phyloP scores from a whole-genome alignment of 2,888 invertebrate genomes.

The Pocota personata region DNA sequence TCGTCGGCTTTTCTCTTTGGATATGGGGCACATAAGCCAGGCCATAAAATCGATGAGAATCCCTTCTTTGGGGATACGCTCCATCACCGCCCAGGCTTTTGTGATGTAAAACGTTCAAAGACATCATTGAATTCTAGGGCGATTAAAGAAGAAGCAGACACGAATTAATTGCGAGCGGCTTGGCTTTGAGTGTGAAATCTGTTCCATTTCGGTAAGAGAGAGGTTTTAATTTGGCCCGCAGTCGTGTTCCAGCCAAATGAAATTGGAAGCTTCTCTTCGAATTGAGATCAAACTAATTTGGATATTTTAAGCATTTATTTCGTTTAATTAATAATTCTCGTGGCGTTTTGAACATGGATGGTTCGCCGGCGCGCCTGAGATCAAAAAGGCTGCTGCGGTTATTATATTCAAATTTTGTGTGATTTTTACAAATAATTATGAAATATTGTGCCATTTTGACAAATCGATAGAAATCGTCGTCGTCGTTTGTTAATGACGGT shows the following conservation, averaged over 20 bases:
- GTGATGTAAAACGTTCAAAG: slow-evolving; percentile 33
- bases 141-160: slow-evolving; percentile 10
- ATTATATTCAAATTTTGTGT: slow-evolving; percentile 51
- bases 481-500: slow-evolving; percentile 28
- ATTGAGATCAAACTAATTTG: slow-evolving; percentile 40
- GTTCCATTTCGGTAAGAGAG: slow-evolving; percentile 25
- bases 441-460: slow-evolving; percentile 62
- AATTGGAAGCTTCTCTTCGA: slow-evolving; percentile 9
- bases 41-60: slow-evolving; percentile 2
- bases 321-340: slow-evolving; percentile 44
- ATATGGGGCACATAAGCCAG: not conserved
- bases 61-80: slow-evolving; percentile 31
- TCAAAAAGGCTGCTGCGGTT: slow-evolving; percentile 49
- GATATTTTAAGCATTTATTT: slow-evolving; percentile 38
- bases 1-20: slow-evolving; percentile 9
- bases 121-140: slow-evolving; percentile 35
- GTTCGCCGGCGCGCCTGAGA: not conserved
- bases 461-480: slow-evolving; percentile 62
- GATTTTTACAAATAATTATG: slow-evolving; percentile 59
- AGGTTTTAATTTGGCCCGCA: slow-evolving; percentile 13
- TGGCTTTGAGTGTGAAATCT: slow-evolving; percentile 51
- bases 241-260: not conserved
- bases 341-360: slow-evolving; percentile 21
- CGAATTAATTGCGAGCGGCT: slow-evolving; percentile 42
- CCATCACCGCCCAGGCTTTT: slow-evolving; percentile 3